phyloP scores from a whole-genome alignment of 1,140 invertebrate genomes.

The Hylaeus anthracinus region DNA sequence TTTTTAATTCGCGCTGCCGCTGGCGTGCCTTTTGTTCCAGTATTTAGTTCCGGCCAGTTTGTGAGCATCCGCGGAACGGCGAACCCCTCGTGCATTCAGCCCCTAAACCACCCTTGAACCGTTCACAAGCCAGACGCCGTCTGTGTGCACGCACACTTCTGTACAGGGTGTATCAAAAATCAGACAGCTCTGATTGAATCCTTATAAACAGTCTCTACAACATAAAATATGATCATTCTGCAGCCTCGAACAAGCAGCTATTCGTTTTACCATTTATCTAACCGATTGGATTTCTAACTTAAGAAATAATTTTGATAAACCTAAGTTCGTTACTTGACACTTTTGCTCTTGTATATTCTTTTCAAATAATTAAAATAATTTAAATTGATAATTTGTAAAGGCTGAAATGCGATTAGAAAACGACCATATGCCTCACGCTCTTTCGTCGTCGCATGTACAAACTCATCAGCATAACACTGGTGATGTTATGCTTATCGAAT shows the following conservation, averaged over 20 bases:
- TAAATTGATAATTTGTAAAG: neutral
- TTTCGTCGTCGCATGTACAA: neutral
- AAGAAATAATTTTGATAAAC: no score
- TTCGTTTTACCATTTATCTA: no score
- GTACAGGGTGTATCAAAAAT: constrained; percentile 34
- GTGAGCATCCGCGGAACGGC: constrained; percentile 62
- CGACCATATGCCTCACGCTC: neutral
- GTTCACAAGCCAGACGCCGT: constrained; percentile 48
- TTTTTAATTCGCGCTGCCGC: constrained; percentile 59
- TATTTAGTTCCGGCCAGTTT: constrained; percentile 68
- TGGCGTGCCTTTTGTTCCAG: constrained; percentile 59
- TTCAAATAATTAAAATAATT: neutral
- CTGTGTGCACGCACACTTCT: constrained; percentile 17
- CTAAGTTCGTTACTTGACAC: no score
- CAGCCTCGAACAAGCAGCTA: no score
- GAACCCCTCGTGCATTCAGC: constrained; percentile 61
- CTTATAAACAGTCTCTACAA: neutral
- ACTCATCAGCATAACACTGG: neutral
- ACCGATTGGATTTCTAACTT: no score
- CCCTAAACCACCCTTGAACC: constrained; percentile 64
- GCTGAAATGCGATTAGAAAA: neutral
- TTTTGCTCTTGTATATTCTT: no score
- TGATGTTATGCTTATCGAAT: neutral
- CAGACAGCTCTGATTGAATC: constrained; percentile 14
- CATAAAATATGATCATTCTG: no score